A percentile compares a stretch with the other conserved stretches of the same genome.
These are phyloP conservation scores for Erethizon dorsatum DNA, from an alignment of 2,797 vertebrate species.

Conservation along the genomic window DNA sequence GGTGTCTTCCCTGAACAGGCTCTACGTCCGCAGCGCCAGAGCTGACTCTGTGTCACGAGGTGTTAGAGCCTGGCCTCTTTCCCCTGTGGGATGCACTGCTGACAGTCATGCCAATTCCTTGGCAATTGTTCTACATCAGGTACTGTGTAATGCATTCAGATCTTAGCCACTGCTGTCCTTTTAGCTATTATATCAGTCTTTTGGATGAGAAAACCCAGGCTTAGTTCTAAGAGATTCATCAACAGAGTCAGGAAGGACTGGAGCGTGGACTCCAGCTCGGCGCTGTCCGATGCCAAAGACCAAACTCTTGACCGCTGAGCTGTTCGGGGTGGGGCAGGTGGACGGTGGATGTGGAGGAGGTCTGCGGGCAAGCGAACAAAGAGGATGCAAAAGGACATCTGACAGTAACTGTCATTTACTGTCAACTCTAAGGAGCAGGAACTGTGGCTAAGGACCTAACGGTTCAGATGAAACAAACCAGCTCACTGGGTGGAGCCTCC, in stretches of 20 bases:
- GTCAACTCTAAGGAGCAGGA: background rate
- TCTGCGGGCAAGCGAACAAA: background rate
- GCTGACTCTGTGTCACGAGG: no score
- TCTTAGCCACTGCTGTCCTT: fast-evolving
- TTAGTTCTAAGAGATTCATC: background rate
- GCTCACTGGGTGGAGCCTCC: background rate
- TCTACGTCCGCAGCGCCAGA: background rate
- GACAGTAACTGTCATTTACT: background rate
- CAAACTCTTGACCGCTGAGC: fast-evolving
- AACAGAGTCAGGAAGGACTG: no score
- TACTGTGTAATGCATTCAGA: background rate
- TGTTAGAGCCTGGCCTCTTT: background rate
- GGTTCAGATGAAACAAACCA: no score
- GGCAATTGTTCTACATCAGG: fast-evolving
- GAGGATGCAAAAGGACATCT: fast-evolving
- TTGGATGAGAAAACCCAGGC: background rate
- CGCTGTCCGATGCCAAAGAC: background rate
- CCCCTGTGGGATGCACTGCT: no score
- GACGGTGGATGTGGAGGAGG: no score
- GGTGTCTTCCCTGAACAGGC: background rate
- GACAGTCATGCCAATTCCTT: background rate
- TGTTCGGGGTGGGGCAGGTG: background rate
- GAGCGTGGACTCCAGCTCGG: background rate
- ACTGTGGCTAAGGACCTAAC: background rate
- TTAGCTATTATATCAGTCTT: background rate